phyloP scores from a whole-genome alignment of 2,113 vertebrate species.

The Corythaeola cristata region DNA sequence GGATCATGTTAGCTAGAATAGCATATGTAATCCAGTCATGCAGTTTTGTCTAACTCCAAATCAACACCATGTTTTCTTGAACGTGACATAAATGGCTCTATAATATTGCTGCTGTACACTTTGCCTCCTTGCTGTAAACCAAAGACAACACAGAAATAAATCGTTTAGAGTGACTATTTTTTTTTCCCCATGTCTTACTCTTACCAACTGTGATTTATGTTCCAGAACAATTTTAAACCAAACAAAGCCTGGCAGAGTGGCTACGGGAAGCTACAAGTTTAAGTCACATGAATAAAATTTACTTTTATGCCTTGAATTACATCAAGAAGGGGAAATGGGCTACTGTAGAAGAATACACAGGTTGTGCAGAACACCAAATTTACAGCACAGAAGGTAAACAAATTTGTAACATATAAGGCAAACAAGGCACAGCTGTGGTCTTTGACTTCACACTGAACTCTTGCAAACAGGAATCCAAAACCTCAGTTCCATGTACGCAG shows the following conservation, averaged over 20 bases:
- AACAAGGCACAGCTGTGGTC: neutral
- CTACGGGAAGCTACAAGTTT: neutral
- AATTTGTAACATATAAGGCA: neutral
- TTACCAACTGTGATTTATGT: neutral
- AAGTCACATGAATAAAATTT: neutral
- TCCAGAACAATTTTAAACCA: neutral
- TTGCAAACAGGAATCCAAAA: neutral
- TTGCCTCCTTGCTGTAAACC: neutral
- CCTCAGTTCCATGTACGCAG: neutral
- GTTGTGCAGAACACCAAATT: neutral
- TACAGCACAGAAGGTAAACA: neutral
- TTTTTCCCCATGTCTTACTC: neutral
- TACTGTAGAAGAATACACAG: neutral
- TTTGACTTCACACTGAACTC: neutral
- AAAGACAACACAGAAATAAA: constrained; percentile 29
- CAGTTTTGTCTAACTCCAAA: neutral
- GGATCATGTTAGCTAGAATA: neutral
- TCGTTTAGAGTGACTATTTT: neutral
- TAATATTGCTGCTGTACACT: neutral
- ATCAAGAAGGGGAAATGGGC: neutral
- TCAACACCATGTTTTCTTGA: neutral
- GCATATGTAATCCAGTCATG: neutral
- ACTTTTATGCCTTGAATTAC: neutral
- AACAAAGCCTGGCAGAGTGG: neutral
- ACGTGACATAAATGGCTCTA: neutral